These are phyloP conservation scores for Forbesichthys agassizii DNA, from an alignment of 2,113 vertebrate genomes.

Conservation along the genomic window DNA sequence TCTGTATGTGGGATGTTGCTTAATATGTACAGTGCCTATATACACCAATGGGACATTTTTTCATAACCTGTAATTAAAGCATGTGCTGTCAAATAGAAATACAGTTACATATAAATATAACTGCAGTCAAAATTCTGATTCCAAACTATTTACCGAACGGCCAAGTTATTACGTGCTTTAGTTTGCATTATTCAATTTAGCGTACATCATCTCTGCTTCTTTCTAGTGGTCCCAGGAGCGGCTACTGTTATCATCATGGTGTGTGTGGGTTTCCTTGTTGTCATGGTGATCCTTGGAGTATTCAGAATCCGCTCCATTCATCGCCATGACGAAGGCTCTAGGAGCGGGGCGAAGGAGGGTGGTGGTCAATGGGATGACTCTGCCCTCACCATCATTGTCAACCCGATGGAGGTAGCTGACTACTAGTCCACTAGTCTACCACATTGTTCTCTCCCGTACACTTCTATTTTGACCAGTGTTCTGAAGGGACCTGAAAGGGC, in stretches of 20 bases:
- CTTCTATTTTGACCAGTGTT: no score
- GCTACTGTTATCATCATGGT: conserved; percentile 97
- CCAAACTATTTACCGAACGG: not conserved
- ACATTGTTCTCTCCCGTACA: no score
- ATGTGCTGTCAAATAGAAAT: no score
- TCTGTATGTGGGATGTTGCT: not conserved
- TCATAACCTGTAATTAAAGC: not conserved
- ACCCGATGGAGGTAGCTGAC: conserved; percentile 94
- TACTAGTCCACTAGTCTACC: no score
- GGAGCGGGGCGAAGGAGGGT: conserved; percentile 78
- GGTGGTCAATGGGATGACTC: conserved; percentile 95
- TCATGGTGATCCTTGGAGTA: conserved; percentile 95
- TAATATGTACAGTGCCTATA: not conserved
- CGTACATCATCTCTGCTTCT: not conserved
- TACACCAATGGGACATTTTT: not conserved
- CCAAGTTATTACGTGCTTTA: not conserved
- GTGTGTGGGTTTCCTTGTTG: conserved; percentile 95
- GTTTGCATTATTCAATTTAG: not conserved
- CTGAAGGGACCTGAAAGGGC: no score
- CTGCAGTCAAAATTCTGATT: no score
- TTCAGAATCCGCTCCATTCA: conserved; percentile 95
- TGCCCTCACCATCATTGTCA: conserved; percentile 96
- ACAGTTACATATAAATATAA: no score
- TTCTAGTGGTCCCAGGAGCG: conserved; percentile 90
- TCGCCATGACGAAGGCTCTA: conserved; percentile 74